A percentile compares a stretch with the other conserved stretches of the same genome.
Conservation (phyloP, 2,888 invertebrate genomes). For the Antheraea yamamai region DNA sequence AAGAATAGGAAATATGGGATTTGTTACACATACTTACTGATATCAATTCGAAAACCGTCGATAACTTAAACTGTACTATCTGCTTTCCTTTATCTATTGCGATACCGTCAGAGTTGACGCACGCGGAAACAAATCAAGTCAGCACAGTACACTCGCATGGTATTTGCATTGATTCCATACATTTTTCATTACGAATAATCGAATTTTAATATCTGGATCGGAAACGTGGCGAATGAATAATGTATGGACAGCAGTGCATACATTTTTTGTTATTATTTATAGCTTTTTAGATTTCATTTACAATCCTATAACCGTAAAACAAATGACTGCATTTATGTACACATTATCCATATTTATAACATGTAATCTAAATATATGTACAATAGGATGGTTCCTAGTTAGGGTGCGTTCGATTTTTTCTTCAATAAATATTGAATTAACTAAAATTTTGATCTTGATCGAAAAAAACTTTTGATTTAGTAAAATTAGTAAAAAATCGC, state of each 20-base stretch:
- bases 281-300: neutral
- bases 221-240: slow-evolving; percentile 48
- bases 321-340: no score
- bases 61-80: neutral
- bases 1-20: no score
- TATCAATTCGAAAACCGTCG: neutral
- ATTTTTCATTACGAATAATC: slow-evolving; percentile 16
- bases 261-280: slow-evolving; percentile 5
- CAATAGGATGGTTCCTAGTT: no score
- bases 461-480: no score
- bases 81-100: neutral
- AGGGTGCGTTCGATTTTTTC: no score
- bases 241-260: slow-evolving; percentile 19
- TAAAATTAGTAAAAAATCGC: no score
- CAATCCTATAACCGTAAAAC: neutral
- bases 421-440: no score
- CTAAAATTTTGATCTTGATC: no score
- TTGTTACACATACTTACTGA: neutral
- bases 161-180: slow-evolving; percentile 15
- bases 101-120: slow-evolving; percentile 5
- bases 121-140: slow-evolving; percentile 8
- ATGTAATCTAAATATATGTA: no score
- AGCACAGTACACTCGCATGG: slow-evolving; percentile 5
- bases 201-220: slow-evolving; percentile 66
- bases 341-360: no score